Percentiles rank a stretch among this genome's conserved stretches.
These are phyloP conservation scores for Thecocarcelia acutangulata DNA, from an alignment of 2,888 invertebrate species.

Conservation along the genomic window DNA sequence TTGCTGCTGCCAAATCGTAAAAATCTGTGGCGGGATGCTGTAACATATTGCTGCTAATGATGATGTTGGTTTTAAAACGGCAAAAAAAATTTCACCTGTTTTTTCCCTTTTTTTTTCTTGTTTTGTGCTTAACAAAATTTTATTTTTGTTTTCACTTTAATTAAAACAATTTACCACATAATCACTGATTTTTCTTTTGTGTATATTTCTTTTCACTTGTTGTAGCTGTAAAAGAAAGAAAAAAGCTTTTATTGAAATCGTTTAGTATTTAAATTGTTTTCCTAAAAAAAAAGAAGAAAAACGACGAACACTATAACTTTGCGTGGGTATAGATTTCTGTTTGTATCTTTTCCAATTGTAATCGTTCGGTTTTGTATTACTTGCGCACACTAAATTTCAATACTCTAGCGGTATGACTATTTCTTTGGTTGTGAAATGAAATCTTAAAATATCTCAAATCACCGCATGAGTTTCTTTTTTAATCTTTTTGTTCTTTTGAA, in stretches of 20 bases:
- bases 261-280: conserved; percentile 22
- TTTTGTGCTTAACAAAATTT: neutral
- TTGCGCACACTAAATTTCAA: conserved; percentile 40
- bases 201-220: conserved; percentile 3
- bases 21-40: conserved; percentile 82
- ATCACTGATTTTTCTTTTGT: conserved; percentile 17
- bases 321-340: conserved; percentile 65
- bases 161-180: conserved; percentile 40
- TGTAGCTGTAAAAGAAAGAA: conserved; percentile 44
- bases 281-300: conserved; percentile 6
- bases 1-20: conserved; percentile 81
- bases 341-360: conserved; percentile 42
- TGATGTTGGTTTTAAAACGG: neutral
- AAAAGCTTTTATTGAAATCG: conserved; percentile 5
- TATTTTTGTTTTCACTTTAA: conserved; percentile 24
- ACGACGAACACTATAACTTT: conserved; percentile 61
- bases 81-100: conserved; percentile 22
- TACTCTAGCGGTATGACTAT: conserved; percentile 12
- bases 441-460: conserved; percentile 81
- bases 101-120: neutral
- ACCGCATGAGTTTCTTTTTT: conserved; percentile 62
- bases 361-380: conserved; percentile 59
- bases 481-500: neutral
- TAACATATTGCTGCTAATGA: conserved; percentile 74
- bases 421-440: conserved; percentile 75